Percentiles rank a stretch among this genome's conserved stretches.
Evolutionary conservation across 1,140 invertebrate genomes (phyloP).

Genomic region (Ceratitis capitata): DNA sequence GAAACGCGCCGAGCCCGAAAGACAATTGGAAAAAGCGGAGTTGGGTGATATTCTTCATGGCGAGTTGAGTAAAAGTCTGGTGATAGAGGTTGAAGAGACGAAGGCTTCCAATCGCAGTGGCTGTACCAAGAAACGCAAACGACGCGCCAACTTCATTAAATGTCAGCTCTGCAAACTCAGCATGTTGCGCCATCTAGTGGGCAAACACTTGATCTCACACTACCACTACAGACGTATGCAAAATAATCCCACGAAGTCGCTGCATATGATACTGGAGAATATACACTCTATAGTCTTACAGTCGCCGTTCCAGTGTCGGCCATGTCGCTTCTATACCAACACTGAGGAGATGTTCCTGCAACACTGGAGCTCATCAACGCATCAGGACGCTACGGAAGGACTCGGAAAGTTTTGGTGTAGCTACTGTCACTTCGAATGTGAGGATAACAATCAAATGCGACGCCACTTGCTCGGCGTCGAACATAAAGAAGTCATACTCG

Average conservation of each 20-base stretch:
- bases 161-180: slow-evolving; percentile 77
- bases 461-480: slow-evolving; percentile 74
- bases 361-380: slow-evolving; percentile 78
- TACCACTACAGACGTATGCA: slow-evolving; percentile 79
- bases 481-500: slow-evolving; percentile 77
- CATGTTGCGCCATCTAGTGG: slow-evolving; percentile 75
- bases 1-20: slow-evolving; percentile 74
- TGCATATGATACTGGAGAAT: slow-evolving; percentile 76
- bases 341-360: slow-evolving; percentile 75
- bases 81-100: background rate
- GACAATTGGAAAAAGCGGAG: slow-evolving; percentile 70
- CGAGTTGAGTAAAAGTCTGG: slow-evolving; percentile 38
- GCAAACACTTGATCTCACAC: slow-evolving; percentile 85
- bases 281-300: slow-evolving; percentile 80
- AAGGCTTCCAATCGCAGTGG: background rate
- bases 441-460: slow-evolving; percentile 74
- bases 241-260: slow-evolving; percentile 55
- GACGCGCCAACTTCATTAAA: slow-evolving; percentile 70
- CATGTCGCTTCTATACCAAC: slow-evolving; percentile 87
- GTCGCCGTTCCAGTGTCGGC: slow-evolving; percentile 83
- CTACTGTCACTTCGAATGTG: slow-evolving; percentile 78
- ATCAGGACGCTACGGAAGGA: slow-evolving; percentile 65
- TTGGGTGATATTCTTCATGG: slow-evolving; percentile 41
- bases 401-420: slow-evolving; percentile 77
- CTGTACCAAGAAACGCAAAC: slow-evolving; percentile 47